These are phyloP conservation scores for Psilopsiagon aymara DNA, from an alignment of 2,113 vertebrate genomes.

Conservation along the genomic window DNA sequence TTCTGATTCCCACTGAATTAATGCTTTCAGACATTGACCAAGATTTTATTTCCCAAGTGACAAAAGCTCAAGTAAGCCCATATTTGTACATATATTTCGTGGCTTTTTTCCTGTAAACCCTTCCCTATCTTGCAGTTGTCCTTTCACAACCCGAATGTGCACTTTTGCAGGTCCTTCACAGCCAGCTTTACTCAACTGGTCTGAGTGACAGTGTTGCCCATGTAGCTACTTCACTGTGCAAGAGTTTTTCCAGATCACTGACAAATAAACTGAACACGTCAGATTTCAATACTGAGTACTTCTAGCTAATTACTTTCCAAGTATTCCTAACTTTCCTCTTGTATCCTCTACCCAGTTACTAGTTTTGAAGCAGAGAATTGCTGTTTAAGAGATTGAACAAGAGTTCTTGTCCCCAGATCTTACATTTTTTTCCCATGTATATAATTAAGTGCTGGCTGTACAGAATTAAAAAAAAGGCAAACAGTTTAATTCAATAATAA, in stretches of 20 bases:
- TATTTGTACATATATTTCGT: not conserved
- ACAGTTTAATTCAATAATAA: not conserved
- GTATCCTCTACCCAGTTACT: not conserved
- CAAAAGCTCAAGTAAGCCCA: not conserved
- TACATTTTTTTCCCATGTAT: not conserved
- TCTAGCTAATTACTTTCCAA: not conserved
- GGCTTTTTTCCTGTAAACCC: not conserved
- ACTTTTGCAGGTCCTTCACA: not conserved
- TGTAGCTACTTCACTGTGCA: not conserved
- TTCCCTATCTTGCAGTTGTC: not conserved
- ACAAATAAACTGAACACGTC: not conserved
- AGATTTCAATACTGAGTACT: not conserved
- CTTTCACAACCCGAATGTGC: rapidly evolving
- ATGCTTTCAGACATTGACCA: not conserved
- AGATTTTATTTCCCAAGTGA: not conserved
- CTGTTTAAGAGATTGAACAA: not conserved
- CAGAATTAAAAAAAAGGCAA: not conserved
- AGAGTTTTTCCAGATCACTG: not conserved
- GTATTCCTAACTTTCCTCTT: not conserved
- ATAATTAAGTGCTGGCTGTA: not conserved
- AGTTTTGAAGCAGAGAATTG: not conserved
- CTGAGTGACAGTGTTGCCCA: not conserved
- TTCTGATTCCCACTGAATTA: not conserved
- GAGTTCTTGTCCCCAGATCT: not conserved
- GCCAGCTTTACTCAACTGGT: not conserved